Conservation (phyloP, 1,140 invertebrate genomes). For the Asbolus verrucosus region DNA sequence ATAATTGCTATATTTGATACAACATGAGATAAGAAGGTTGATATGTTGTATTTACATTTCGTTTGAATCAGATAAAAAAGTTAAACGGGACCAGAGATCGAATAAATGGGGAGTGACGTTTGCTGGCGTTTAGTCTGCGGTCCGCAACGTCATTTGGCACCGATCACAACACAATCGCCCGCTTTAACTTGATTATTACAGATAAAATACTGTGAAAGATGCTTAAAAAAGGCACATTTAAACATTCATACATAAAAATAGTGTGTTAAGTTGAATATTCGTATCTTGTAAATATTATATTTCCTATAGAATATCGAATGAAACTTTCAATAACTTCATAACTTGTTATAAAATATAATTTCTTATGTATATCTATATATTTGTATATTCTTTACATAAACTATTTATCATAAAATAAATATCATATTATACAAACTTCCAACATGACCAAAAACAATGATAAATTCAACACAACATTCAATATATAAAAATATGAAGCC, state of each 20-base stretch:
- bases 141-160: slow-evolving; percentile 4
- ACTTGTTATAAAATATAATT: slow-evolving; percentile 35
- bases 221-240: slow-evolving; percentile 44
- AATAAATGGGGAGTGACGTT: neutral
- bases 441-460: neutral
- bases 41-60: slow-evolving; percentile 38
- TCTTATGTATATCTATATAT: neutral
- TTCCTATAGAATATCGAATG: slow-evolving; percentile 9
- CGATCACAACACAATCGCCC: neutral
- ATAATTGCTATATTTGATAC: slow-evolving; percentile 33
- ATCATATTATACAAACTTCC: slow-evolving; percentile 14
- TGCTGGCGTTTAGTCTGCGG: slow-evolving; percentile 1
- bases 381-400: slow-evolving; percentile 25
- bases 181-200: slow-evolving; percentile 7
- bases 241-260: slow-evolving; percentile 44
- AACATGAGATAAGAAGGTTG: slow-evolving; percentile 36
- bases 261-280: slow-evolving; percentile 22
- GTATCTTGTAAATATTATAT: slow-evolving; percentile 11
- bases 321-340: neutral
- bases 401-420: slow-evolving; percentile 34
- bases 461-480: neutral
- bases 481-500: slow-evolving; percentile 37
- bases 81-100: slow-evolving; percentile 1
- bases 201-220: slow-evolving; percentile 40
- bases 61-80: slow-evolving; percentile 27